Base-by-base conservation (phyloP, 2,113 vertebrate genomes). In the Synchiropus splendidus region DNA sequence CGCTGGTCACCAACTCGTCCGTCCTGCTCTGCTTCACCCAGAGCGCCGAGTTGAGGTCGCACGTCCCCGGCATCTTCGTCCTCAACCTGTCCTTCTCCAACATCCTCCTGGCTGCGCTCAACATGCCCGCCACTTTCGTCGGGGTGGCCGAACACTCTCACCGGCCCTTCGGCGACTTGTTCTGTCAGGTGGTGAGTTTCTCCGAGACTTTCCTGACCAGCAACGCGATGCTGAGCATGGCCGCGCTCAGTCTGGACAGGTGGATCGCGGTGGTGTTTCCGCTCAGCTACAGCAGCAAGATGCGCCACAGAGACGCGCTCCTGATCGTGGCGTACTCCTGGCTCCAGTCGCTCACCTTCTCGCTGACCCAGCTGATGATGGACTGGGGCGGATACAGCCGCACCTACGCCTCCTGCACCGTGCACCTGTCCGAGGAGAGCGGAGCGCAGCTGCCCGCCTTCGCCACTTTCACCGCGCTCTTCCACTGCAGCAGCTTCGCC, bases 201-300 rank as follows among this genome's bases (percentile, higher is more conserved):
- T 63, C 78, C 31, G 87, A 89, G 76, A 86, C 86, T 62, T 89
- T 88, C 18, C 73, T 87, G 71, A 84, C 79, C 49, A 75, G 80
- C 16, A 87, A 86, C 45, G 60, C 77, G 0, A 87, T 86, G 83
- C 48, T 88, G 63, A 89, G 79, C 73, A 88, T 86, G 88, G 88
- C 81, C 36, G 86, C 85, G 0, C 83, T 88, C 31, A 86, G 88
- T 70, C 79, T 87, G 42, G 85, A 89, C 78, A 77, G 81, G 61
- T 88, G 88, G 88, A 67, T 88, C 30, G 86, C 86, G 0, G 82
- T 87, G 61, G 83, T 86, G 33, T 90, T 89, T 48, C 87, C 83
- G 4, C 62, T 87, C 12, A 85, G 81, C 51, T 88, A 88, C 41
- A 78, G 77, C 64, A 82, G 80, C 67, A 88, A 86, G 74, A 87